These are phyloP conservation scores for Chymomyza procnemis DNA, from an alignment of 2,888 invertebrate genomes.

Conservation along the genomic window DNA sequence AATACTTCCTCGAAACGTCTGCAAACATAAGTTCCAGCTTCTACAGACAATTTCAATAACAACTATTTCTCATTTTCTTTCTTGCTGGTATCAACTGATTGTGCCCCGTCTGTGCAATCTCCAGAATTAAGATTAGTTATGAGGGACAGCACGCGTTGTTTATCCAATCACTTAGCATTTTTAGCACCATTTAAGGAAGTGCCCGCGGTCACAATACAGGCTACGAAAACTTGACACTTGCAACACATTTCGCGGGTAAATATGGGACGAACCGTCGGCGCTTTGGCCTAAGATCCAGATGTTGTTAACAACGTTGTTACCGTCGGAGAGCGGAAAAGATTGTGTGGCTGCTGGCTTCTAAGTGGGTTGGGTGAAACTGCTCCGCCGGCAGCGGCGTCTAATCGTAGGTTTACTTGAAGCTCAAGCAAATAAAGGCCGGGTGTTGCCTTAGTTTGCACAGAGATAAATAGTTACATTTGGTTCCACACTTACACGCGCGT, in stretches of 20 bases:
- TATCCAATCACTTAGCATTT: slow-evolving; percentile 53
- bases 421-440: slow-evolving; percentile 8
- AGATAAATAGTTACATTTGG: slow-evolving; percentile 12
- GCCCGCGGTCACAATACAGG: slow-evolving; percentile 29
- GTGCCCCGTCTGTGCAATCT: not conserved
- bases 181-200: slow-evolving; percentile 53
- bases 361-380: not conserved
- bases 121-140: slow-evolving; percentile 43
- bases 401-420: not conserved
- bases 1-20: no score
- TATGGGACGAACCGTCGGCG: slow-evolving; percentile 28
- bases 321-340: not conserved
- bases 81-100: not conserved
- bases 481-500: slow-evolving; percentile 26
- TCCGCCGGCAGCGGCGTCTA: not conserved
- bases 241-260: slow-evolving; percentile 61
- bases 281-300: slow-evolving; percentile 21
- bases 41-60: not conserved
- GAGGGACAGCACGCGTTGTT: slow-evolving; percentile 64
- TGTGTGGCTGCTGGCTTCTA: not conserved
- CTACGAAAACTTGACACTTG: slow-evolving; percentile 35
- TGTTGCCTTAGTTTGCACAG: slow-evolving; percentile 46
- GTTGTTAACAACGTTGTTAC: not conserved
- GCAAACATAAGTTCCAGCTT: no score
- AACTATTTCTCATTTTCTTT: not conserved